Evolutionary conservation across 2,797 vertebrate species (phyloP), one percentile per base, ranked within the genome.

Genomic region (Tokudaia tokunoshimensis): DNA sequence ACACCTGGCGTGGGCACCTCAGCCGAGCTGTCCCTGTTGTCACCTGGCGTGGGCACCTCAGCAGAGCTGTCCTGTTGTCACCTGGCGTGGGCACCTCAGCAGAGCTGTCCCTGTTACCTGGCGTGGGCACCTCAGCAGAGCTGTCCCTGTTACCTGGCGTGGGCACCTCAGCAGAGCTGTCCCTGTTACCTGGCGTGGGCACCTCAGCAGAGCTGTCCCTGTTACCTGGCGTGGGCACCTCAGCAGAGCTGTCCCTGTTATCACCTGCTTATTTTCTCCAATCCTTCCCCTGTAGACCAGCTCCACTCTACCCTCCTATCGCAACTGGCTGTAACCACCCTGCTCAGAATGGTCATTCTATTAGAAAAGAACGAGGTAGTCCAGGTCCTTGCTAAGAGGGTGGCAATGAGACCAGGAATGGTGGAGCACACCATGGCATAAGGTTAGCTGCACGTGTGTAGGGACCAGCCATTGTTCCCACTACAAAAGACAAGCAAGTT

Each of bases 401-500:
- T 47, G 65, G 55, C 41, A 37, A 47, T 65, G 41, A 65, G 24
- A 67, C 63, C 5, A 2, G 79, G 47, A 84, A 47, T 88, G 88
- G 31, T 78, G 57, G 88, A 75, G 63, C 80, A 86, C 82, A 96
- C 81, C 80, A 57, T 41, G 83, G 75, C 82, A 6, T 84, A 50
- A 92, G 44, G 88, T 50, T 19, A 90, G 89, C 75, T 92, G 89
- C 96, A 91, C 97, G 96, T 96, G 92, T 80, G 52, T 92, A 92
- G 76, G 91, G 65, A 85, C 78, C 94, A 89, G 79, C 41, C 92
- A 93, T 95, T 94, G 83, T 95, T 96, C 89, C 85, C 86, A 91
- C 90, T 95, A 63, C 75, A 97, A 97, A 67, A 94, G 83, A 83
- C 79, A 82, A 89, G 91, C 70, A 72, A 67, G 84, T 34, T 0